These are phyloP conservation scores for Pyrrhosoma nymphula DNA, from an alignment of 2,888 invertebrate genomes.

Conservation along the genomic window DNA sequence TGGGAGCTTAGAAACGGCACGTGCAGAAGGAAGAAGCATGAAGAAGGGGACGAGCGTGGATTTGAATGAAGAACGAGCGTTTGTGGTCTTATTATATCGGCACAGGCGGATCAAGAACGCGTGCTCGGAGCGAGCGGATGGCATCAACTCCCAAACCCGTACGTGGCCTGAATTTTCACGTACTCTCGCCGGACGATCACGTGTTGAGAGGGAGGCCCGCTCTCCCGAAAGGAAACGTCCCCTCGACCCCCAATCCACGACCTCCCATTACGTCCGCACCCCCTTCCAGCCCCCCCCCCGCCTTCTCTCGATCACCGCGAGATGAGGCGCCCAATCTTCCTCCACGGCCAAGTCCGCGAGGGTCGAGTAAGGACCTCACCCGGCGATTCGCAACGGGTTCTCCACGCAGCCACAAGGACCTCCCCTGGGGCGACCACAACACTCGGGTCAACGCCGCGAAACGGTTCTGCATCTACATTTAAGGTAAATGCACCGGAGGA, in stretches of 20 bases:
- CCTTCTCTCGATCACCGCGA: neutral
- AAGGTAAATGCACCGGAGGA: too few relatives aligned
- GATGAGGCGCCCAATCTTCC: neutral
- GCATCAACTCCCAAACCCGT: neutral
- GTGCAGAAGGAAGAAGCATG: neutral
- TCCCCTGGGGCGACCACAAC: too few relatives aligned
- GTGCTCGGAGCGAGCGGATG: neutral
- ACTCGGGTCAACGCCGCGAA: too few relatives aligned
- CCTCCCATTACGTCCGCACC: neutral
- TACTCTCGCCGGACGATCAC: neutral
- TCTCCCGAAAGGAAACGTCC: neutral
- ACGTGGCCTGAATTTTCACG: constrained; percentile 26
- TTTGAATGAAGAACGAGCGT: neutral
- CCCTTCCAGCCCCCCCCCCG: neutral
- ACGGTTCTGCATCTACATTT: too few relatives aligned
- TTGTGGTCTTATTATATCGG: neutral
- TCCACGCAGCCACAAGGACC: neutral
- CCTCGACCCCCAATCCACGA: neutral
- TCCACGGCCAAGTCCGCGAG: neutral
- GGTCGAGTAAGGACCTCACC: neutral
- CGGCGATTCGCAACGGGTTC: neutral
- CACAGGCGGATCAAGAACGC: neutral
- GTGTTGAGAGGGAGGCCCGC: neutral
- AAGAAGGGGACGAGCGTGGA: neutral
- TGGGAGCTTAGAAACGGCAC: neutral